Conservation (phyloP, 2,797 vertebrate species). For the Peromyscus attwateri region DNA sequence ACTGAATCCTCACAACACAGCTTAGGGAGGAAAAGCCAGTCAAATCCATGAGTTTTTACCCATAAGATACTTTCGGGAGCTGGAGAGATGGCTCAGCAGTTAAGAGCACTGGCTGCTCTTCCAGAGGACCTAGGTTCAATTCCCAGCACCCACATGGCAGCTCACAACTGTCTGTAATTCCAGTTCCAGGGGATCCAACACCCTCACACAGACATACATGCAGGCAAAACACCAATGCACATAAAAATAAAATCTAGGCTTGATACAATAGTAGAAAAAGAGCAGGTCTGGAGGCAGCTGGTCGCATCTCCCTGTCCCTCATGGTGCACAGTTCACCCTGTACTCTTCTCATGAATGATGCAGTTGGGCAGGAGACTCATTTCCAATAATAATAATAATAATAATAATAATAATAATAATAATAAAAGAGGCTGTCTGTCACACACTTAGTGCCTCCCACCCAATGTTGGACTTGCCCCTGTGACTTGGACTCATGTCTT, state of each 20-base stretch:
- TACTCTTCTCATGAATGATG: neutral
- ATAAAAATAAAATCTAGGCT: neutral
- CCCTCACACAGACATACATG: neutral
- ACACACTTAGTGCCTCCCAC: neutral
- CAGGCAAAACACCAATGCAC: neutral
- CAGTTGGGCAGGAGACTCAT: neutral
- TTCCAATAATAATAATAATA: neutral
- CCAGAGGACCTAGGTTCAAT: neutral
- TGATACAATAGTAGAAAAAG: neutral
- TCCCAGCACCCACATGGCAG: neutral
- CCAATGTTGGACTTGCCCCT: neutral
- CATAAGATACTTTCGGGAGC: accelerated
- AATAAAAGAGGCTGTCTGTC: too few species aligned
- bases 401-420: neutral
- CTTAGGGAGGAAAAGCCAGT: neutral
- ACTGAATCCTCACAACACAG: neutral
- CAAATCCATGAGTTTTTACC: neutral
- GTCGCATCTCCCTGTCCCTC: neutral
- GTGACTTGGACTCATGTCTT: neutral
- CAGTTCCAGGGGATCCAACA: neutral
- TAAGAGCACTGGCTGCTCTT: neutral
- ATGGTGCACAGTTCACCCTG: accelerated
- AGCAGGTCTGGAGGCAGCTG: neutral
- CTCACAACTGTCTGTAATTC: neutral
- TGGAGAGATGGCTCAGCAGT: neutral